Evolutionary conservation across 2,888 invertebrate species (phyloP), one percentile per base, ranked within the genome.

Genomic region (Cerceris ruficornis): DNA sequence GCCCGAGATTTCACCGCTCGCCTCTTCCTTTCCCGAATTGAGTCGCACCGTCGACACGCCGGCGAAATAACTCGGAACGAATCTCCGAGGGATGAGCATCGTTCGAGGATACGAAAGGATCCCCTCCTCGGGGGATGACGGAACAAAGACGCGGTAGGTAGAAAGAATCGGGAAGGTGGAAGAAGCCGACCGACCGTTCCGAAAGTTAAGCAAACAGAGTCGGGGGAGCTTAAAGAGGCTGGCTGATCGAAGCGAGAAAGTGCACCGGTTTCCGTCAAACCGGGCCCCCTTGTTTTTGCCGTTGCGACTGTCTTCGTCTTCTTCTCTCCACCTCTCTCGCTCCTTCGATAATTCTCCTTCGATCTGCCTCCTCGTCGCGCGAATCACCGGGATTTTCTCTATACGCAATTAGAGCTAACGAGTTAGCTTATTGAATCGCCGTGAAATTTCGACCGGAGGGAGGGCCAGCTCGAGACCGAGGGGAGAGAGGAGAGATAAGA

Each of bases 191-290:
- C 64, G 64, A 42, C 41, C 54, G 7, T 54, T 64, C 54, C 54
- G 64, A 42, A 54, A 54, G 41, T 54, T 64, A 54, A 62, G 62
- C 50, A 62, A 64, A 52, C 64, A 64, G 64, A 28, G 54, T 14
- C 64, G 14, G n/a, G 64, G 13, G 41, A 41, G 46, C 52, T 58
- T 58, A 58, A 41, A 39, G 55, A 55, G 17, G 15, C 43, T 43
- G 11, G 59, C 60, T 11, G n/a, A 14, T 42, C 43, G 43, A 46
- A 14, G 60, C 13, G 43, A 71, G 75, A 75, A 71, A 71, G 75
- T 67, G 61, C 66, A 57, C 66, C 55, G 66, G 75, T 70, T 75
- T 43, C 60, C 60, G 46, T 43, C 57, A 14, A 71, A 71, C 60
- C 13, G 39, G 17, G 42, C 15, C 8, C 28, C 15, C 9, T 46